Conservation (phyloP, 2,797 vertebrate species). For the Perodicticus potto region DNA sequence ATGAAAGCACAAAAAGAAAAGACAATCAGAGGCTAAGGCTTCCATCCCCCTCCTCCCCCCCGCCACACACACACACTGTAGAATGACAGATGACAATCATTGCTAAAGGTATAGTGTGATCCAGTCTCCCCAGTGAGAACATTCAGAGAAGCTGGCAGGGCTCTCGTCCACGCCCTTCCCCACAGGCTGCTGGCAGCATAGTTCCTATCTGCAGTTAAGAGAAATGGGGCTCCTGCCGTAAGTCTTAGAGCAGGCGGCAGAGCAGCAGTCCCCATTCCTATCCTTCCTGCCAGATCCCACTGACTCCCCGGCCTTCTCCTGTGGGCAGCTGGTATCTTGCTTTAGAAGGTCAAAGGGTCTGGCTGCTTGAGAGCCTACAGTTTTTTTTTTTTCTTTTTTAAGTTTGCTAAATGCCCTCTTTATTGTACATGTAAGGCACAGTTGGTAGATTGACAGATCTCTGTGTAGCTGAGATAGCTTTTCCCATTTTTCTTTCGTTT, state of each 20-base stretch:
- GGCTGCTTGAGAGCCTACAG: background rate
- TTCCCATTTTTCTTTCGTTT: background rate
- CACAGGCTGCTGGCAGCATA: no score
- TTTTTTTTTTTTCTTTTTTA: background rate
- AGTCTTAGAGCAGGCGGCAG: background rate
- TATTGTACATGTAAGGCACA: background rate
- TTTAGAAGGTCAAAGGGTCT: background rate
- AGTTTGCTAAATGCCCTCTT: background rate
- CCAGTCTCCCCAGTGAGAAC: background rate
- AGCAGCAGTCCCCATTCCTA: rapidly evolving
- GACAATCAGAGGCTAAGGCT: background rate
- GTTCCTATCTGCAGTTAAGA: rapidly evolving
- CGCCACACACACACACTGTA: background rate
- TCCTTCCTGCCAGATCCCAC: background rate
- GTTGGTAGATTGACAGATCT: background rate
- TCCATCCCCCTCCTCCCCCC: background rate
- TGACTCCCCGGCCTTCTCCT: background rate
- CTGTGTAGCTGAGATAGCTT: background rate
- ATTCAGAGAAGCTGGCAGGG: background rate
- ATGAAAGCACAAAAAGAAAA: background rate
- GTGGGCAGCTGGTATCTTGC: background rate
- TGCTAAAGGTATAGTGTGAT: background rate
- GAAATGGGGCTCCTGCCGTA: background rate
- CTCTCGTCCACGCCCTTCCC: rapidly evolving
- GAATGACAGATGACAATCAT: background rate